Evolutionary conservation across 2,113 vertebrate species (phyloP).

Genomic region (Zapornia atra): DNA sequence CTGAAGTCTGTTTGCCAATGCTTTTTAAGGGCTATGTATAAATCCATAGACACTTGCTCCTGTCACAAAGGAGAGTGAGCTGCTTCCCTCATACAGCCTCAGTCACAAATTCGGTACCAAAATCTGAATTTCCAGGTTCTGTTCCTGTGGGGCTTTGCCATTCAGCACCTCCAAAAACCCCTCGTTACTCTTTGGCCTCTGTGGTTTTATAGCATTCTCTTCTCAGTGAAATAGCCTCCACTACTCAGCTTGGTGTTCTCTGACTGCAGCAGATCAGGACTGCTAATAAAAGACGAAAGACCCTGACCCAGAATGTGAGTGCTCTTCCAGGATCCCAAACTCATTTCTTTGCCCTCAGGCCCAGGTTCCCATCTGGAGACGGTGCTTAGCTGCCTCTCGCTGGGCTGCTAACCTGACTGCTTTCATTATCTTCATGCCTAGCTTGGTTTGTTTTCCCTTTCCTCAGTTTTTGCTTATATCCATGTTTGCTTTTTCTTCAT

Average conservation of each 20-base stretch:
- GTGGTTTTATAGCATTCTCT: not conserved
- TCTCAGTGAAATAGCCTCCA: not conserved
- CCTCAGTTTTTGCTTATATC: not conserved
- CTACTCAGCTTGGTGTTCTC: not conserved
- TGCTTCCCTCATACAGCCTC: not conserved
- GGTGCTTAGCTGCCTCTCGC: not conserved
- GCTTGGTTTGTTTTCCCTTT: constrained; percentile 5
- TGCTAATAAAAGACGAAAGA: not conserved
- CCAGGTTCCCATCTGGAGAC: constrained; percentile 16
- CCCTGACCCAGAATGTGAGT: not conserved
- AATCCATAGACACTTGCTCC: not conserved
- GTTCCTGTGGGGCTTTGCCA: not conserved
- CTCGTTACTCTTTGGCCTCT: not conserved
- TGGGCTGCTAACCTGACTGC: not conserved
- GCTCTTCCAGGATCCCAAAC: constrained; percentile 24
- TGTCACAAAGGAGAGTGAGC: not conserved
- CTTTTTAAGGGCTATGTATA: not conserved
- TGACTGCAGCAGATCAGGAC: not conserved
- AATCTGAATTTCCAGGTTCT: not conserved
- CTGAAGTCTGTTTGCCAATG: not conserved
- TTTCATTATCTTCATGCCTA: constrained; percentile 44
- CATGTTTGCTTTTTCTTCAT: not conserved
- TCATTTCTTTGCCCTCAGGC: constrained; percentile 42
- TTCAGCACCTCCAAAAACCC: not conserved
- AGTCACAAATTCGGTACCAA: not conserved